Base-by-base conservation (phyloP, 2,888 invertebrate genomes). In the Oscheius sp. region DNA sequence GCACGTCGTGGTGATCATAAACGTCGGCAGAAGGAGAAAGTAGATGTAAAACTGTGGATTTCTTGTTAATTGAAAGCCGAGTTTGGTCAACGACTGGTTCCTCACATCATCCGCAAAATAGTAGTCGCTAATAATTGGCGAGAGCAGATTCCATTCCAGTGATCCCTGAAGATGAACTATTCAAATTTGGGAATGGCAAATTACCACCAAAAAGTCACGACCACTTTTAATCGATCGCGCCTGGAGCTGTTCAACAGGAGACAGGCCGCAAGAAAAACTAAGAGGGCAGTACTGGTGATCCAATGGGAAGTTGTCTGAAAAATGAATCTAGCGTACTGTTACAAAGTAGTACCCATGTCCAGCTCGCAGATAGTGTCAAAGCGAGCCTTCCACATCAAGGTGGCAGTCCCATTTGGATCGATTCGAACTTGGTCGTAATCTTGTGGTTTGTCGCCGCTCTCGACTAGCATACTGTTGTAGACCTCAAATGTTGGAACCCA, bases 181-280 rank as follows among this genome's bases (percentile, higher is more conserved):
- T 21, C 21, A 21, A 21, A 21, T 21, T 21, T 21, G 0, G 21
- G 21, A 21, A 21, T 21, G 21, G 21, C 21, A 21, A 33, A 21
- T 60, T 35, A 60, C 60, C 60, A 60, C 60, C n/a, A 60, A n/a
- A n/a, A 60, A 60, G 60, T 60, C 60, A 10, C 37, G 32, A 5
- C 7, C 60, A 35, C n/a, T 37, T n/a, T 35, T 10, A 10, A 35
- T 11, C n/a, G 60, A 29, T 1, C n/a, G 60, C 2, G 60, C 60
- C 37, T 37, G 60, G 7, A 60, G n/a, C 37, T 60, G 32, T 10
- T 35, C 35, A 37, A 35, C 37, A 2, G 60, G 11, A 35, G n/a
- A 37, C 7, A 35, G 11, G 33, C 60, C 37, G 35, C 60, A 60
- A n/a, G 60, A 60, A 35, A 60, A 60, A 10, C 60, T 60, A 5